Base-by-base conservation (phyloP, 2,113 vertebrate genomes). In the Coturnix japonica region DNA sequence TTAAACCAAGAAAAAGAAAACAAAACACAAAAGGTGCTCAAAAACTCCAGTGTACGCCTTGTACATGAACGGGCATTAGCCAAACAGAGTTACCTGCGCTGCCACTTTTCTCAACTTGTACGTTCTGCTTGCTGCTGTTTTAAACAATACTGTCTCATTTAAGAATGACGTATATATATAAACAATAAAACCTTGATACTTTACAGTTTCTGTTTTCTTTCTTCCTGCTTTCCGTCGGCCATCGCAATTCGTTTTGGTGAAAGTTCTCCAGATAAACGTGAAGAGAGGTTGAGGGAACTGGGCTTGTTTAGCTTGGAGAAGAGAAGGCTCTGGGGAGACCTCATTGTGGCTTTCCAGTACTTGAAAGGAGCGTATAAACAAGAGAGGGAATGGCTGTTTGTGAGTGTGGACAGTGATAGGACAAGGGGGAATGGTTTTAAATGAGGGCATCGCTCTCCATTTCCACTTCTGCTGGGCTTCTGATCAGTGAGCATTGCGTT, bases 51-150 rank as follows among this genome's bases (percentile, higher is more conserved):
- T 96, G 97, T 96, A 94, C 96, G 4, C 94, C 95, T 94, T 95
- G 96, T 98, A 97, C 97, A 96, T 95, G 90, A 97, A 97, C 87
- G 98, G 98, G 98, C 98, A 98, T 98, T 99, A 98, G 97, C 97
- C 98, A 97, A 97, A 84, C 94, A 91, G 87, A 96, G 96, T 97
- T 97, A 97, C 95, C 96, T 97, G 95, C 96, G 96, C 96, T 97
- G 97, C 97, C 97, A 97, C 96, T 97, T 96, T 97, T 85, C 96
- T 96, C 97, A 95, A 94, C 95, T 96, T 91, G 92, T 93, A 95
- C 33, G 94, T 97, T 97, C 93, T 97, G 97, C 97, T 97, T 95
- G 96, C 97, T 97, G 97, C 97, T 97, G 96, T 97, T 95, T 95
- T 95, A 79, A 95, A 96, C 81, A 89, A 85, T 81, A 86, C 82